Conservation (phyloP, 1,140 invertebrate genomes). For the Artemia franciscana region DNA sequence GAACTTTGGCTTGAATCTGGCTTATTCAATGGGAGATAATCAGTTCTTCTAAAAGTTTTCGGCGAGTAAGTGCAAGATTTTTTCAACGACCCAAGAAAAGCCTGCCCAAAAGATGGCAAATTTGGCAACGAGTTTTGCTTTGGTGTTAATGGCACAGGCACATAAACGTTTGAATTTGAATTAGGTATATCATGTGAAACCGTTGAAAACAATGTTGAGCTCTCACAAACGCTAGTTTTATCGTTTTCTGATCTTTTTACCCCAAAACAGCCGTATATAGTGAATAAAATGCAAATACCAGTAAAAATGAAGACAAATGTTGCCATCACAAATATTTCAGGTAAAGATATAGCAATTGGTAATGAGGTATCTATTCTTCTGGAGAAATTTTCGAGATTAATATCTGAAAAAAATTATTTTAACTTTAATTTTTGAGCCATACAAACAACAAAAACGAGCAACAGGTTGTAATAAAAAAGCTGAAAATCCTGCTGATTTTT, state of each 20-base stretch:
- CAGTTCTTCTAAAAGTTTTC: background rate
- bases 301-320: background rate
- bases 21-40: background rate
- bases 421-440: too few species aligned
- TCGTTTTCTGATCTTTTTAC: too few species aligned
- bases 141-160: too few species aligned
- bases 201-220: too few species aligned
- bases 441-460: too few species aligned
- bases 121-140: background rate
- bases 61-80: background rate
- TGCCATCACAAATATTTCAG: background rate
- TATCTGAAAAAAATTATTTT: too few species aligned
- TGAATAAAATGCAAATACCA: background rate
- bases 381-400: too few species aligned
- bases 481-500: too few species aligned
- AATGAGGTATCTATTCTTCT: background rate
- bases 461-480: too few species aligned
- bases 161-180: too few species aligned
- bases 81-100: background rate
- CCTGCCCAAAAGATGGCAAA: background rate
- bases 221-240: too few species aligned
- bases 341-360: background rate
- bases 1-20: background rate
- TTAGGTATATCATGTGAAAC: too few species aligned
- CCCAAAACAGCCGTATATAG: background rate